These are phyloP conservation scores for Eupithecia subumbrata DNA, from an alignment of 2,888 invertebrate genomes.

Conservation along the genomic window DNA sequence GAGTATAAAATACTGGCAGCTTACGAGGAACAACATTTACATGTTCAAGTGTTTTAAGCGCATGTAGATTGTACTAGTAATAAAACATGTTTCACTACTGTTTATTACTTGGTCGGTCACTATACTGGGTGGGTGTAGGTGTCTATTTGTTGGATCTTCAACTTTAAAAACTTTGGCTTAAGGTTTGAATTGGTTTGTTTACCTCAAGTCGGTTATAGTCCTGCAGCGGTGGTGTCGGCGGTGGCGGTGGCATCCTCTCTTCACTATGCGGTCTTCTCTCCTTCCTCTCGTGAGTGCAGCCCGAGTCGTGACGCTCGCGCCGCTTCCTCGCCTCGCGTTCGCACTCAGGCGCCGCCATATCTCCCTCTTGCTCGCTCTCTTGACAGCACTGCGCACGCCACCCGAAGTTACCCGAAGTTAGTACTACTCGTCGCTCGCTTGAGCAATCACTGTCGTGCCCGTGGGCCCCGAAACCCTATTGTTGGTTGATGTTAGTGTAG, in stretches of 20 bases:
- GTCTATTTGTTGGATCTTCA: neutral
- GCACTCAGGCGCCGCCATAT: conserved; percentile 82
- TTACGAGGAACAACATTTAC: neutral
- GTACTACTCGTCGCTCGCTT: conserved; percentile 78
- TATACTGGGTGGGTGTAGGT: neutral
- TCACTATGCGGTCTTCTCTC: conserved; percentile 78
- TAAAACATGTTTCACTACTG: too few species aligned
- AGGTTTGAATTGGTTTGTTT: neutral
- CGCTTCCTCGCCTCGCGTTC: conserved; percentile 85
- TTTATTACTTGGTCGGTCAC: neutral
- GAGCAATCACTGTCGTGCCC: conserved; percentile 78
- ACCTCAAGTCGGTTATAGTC: conserved; percentile 79
- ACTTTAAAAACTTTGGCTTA: neutral
- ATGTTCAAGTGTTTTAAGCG: neutral
- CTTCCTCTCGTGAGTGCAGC: conserved; percentile 78
- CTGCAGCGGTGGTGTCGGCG: conserved; percentile 75
- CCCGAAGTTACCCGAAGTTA: conserved; percentile 69
- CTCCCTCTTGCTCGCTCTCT: conserved; percentile 61
- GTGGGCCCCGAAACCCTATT: conserved; percentile 81
- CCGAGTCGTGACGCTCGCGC: conserved; percentile 85
- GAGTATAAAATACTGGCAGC: neutral
- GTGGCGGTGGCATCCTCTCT: conserved; percentile 74
- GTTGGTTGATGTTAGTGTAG: conserved; percentile 67
- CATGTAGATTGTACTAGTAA: too few species aligned
- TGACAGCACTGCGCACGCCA: conserved; percentile 82